phyloP scores from a whole-genome alignment of 2,888 invertebrate genomes.

The Limulus polyphemus region DNA sequence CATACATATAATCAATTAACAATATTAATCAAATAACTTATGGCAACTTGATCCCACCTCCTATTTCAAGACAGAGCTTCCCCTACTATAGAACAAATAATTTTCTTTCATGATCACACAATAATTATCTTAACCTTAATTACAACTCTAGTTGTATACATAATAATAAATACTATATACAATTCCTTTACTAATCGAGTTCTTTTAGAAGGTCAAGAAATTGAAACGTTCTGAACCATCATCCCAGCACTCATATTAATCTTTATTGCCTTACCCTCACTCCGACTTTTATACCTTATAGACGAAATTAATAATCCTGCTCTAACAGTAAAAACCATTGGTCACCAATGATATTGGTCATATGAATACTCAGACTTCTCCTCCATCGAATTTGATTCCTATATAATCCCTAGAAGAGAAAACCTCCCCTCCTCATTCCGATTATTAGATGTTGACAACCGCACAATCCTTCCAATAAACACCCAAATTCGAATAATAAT shows the following conservation, averaged over 20 bases:
- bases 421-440: constrained; percentile 47
- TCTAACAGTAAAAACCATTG: constrained; percentile 10
- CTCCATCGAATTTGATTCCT: constrained; percentile 49
- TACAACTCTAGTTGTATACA: constrained; percentile 26
- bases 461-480: constrained; percentile 46
- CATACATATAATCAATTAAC: constrained; percentile 27
- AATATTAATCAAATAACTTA: constrained; percentile 8
- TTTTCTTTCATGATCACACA: constrained; percentile 32
- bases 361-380: constrained; percentile 53
- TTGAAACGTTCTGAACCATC: constrained; percentile 7
- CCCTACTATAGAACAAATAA: constrained; percentile 29
- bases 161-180: no score
- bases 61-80: constrained; percentile 30
- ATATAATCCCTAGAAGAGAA: constrained; percentile 47
- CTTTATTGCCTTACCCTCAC: neutral
- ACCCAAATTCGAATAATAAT: constrained; percentile 51
- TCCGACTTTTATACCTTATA: neutral
- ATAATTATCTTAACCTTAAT: constrained; percentile 30
- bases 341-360: constrained; percentile 46
- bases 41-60: constrained; percentile 17
- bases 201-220: neutral
- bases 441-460: constrained; percentile 52
- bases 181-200: no score
- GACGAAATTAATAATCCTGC: neutral
- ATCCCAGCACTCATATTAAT: neutral